These are phyloP conservation scores for Crenuchus spilurus DNA, from an alignment of 2,797 vertebrate species.

Conservation along the genomic window DNA sequence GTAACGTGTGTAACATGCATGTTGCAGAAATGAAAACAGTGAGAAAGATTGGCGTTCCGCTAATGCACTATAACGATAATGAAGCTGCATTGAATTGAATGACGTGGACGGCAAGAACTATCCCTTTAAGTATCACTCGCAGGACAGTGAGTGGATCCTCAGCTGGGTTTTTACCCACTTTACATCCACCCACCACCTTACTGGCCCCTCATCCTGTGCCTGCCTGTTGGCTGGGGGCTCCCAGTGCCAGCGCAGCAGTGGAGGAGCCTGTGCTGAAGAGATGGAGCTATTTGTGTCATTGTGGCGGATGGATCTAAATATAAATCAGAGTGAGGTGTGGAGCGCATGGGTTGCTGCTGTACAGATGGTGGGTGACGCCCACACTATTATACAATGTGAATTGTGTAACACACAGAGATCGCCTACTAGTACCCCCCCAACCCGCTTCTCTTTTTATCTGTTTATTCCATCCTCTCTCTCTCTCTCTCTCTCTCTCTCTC, in stretches of 20 bases:
- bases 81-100: too few species aligned
- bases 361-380: conserved; percentile 40
- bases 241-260: background rate
- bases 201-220: background rate
- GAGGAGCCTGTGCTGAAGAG: background rate
- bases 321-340: conserved; percentile 33
- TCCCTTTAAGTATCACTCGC: background rate
- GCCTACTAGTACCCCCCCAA: conserved; percentile 14
- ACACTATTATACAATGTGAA: conserved; percentile 44
- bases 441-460: background rate
- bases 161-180: background rate
- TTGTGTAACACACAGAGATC: conserved; percentile 48
- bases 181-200: background rate
- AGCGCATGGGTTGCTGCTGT: conserved; percentile 27
- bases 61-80: too few species aligned
- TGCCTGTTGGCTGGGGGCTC: background rate
- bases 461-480: background rate
- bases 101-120: too few species aligned
- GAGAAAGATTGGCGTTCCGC: too few species aligned
- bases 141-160: background rate
- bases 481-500: background rate
- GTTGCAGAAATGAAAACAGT: background rate
- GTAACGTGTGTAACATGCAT: background rate
- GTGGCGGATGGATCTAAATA: conserved; percentile 27
- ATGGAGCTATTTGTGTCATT: conserved; percentile 15